phyloP scores from a whole-genome alignment of 2,888 invertebrate genomes.

The Stenotaenia linearis region DNA sequence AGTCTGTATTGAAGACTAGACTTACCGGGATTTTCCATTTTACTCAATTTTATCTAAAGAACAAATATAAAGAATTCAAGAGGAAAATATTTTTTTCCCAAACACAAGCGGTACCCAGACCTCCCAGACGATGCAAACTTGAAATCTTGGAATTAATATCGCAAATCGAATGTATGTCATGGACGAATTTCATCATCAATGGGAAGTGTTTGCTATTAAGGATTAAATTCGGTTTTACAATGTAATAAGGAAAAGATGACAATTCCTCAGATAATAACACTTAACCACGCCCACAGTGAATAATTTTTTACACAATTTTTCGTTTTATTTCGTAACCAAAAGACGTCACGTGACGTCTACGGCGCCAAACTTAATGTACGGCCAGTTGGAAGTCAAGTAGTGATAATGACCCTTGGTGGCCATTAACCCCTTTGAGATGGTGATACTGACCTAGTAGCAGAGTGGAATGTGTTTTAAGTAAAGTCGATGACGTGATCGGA shows the following conservation, averaged over 20 bases:
- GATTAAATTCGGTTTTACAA: not conserved
- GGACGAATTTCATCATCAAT: not conserved
- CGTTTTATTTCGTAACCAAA: no score
- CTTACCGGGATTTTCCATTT: no score
- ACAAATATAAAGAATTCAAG: no score
- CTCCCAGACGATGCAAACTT: no score
- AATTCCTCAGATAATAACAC: not conserved
- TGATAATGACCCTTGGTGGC: slow-evolving; percentile 5
- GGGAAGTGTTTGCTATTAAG: not conserved
- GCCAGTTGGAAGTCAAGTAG: not conserved
- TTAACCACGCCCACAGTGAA: not conserved
- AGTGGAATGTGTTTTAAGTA: slow-evolving; percentile 3
- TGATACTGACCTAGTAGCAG: slow-evolving; percentile 9
- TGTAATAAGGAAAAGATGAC: not conserved
- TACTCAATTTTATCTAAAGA: no score
- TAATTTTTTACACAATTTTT: not conserved
- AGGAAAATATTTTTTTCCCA: no score
- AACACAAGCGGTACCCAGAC: no score
- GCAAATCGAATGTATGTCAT: not conserved
- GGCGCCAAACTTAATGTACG: no score
- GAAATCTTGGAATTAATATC: not conserved
- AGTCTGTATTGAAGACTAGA: no score
- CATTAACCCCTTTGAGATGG: slow-evolving; percentile 6
- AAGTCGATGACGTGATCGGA: slow-evolving; percentile 19
- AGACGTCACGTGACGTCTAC: no score